Conservation (phyloP, 2,888 invertebrate genomes). For the Poecilobothrus nobilitatus region DNA sequence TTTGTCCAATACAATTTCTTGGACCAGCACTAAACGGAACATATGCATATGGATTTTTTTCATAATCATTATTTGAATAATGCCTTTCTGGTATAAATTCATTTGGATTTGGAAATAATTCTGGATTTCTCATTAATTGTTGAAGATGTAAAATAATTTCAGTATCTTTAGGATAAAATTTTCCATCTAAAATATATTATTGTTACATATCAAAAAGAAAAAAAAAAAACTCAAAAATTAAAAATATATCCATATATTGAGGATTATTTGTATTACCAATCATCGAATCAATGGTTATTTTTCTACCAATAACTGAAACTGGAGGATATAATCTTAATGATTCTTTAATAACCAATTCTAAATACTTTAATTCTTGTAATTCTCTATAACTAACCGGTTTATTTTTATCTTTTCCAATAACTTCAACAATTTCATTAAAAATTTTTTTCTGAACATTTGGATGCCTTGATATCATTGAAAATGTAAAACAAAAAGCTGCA, state of each 20-base stretch:
- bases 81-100: conserved; percentile 37
- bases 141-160: conserved; percentile 35
- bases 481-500: conserved; percentile 33
- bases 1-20: conserved; percentile 46
- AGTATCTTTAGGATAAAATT: conserved; percentile 31
- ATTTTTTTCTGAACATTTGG: conserved; percentile 30
- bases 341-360: conserved; percentile 61
- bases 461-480: conserved; percentile 35
- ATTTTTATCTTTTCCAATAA: conserved; percentile 30
- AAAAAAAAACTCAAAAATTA: not conserved
- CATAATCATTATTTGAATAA: conserved; percentile 42
- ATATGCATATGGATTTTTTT: conserved; percentile 28
- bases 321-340: conserved; percentile 55
- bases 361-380: conserved; percentile 35
- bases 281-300: conserved; percentile 45
- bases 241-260: not conserved
- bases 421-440: conserved; percentile 31
- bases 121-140: conserved; percentile 33
- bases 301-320: conserved; percentile 53
- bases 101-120: conserved; percentile 31
- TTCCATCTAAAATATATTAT: conserved; percentile 32
- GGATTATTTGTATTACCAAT: conserved; percentile 48
- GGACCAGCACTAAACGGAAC: conserved; percentile 45
- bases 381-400: conserved; percentile 27
- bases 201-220: too few species aligned